Base-by-base conservation (phyloP, 2,888 invertebrate species). In the Acronicta alni region DNA sequence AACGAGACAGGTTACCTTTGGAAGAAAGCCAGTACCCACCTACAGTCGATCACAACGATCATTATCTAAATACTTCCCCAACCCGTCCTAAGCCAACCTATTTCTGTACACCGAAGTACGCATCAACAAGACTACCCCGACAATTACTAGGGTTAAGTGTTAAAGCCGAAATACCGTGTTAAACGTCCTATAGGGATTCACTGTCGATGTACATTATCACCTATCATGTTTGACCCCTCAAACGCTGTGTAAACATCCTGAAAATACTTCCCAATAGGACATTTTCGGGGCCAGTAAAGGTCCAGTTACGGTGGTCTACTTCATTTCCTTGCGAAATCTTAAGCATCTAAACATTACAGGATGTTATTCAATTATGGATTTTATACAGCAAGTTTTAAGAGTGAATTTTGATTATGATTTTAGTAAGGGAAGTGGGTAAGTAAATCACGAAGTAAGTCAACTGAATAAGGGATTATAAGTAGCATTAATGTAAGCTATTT, bases 141-240 rank as follows among this genome's bases (percentile, higher is more conserved):
- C 92, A 92, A 93, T 93, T 93, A 93, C 90, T 82, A 62, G 84
- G 90, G 87, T 88, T 89, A 86, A 90, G 84, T 87, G 85, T 87
- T 87, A 85, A 91, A 87, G 84, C 87, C 90, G 87, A 80, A 89
- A 92, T 87, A 87, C 86, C 82, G 82, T 89, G 92, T 91, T 90
- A 90, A 92, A 88, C 82, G 89, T 83, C 89, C 89, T 87, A 73
- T 46, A 72, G 89, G 92, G 90, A 87, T 84, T 82, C 82, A 82
- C 82, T 77, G 77, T 77, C 71, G 69, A 82, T 79, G 82, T 85
- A 84, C 85, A 86, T 91, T 91, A 89, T 89, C 90, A 90, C 91
- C 88, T 85, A 81, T 84, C 77, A 85, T 79, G 81, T 84, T 78
- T 86, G 91, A 85, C 85, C 90, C 74, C 73, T 81, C 70, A 57